A percentile compares a stretch with the other conserved stretches of the same genome.
Evolutionary conservation across 2,113 vertebrate genomes (phyloP).

Genomic region (Malurus alboscapulatus): DNA sequence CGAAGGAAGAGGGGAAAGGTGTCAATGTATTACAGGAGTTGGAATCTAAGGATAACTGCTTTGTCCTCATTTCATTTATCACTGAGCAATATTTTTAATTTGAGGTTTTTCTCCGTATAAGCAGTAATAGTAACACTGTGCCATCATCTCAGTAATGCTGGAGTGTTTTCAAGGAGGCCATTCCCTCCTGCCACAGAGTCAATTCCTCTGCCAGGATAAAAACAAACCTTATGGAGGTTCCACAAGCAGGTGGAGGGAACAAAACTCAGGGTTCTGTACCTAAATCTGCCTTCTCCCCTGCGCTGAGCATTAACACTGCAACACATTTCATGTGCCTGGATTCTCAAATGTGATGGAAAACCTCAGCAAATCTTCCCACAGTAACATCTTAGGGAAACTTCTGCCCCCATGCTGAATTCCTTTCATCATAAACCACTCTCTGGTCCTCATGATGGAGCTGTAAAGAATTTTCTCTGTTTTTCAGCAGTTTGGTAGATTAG

Average conservation of each 20-base stretch:
- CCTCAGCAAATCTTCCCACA: not conserved
- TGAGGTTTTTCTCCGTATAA: not conserved
- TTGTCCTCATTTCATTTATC: not conserved
- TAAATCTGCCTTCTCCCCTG: not conserved
- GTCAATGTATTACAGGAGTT: not conserved
- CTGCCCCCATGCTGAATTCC: not conserved
- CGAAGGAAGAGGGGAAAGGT: not conserved
- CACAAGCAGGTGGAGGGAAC: not conserved
- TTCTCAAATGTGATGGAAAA: not conserved
- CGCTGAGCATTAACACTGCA: not conserved
- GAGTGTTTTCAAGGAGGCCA: not conserved
- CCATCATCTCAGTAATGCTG: not conserved
- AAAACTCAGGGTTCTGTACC: not conserved
- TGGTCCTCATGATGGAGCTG: accelerated
- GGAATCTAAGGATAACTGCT: not conserved
- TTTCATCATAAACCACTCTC: too few species aligned
- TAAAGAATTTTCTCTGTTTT: not conserved
- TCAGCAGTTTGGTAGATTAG: not conserved
- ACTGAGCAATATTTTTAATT: not conserved
- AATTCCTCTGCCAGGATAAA: not conserved
- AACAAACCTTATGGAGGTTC: too few species aligned
- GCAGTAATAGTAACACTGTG: not conserved
- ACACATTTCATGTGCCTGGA: not conserved
- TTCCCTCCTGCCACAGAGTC: not conserved
- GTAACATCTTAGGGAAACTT: not conserved